Conservation (phyloP, 2,797 vertebrate species). For the Phalanger gymnotis region DNA sequence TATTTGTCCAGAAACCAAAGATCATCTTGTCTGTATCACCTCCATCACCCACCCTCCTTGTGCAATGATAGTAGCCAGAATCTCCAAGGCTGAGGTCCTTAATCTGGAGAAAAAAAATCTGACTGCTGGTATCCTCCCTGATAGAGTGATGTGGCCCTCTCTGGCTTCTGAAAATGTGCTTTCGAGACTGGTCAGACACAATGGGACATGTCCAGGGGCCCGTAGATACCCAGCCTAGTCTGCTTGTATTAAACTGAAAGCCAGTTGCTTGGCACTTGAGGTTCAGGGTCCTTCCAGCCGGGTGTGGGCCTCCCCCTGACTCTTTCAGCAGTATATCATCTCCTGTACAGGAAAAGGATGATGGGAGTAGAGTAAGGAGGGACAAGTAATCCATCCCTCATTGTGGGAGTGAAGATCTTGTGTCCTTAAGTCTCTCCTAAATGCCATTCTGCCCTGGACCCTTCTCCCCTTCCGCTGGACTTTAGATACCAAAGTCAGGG, state of each 20-base stretch:
- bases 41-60: background rate
- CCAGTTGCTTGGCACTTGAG: background rate
- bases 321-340: background rate
- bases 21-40: background rate
- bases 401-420: background rate
- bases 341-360: background rate
- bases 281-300: background rate
- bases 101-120: background rate
- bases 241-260: background rate
- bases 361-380: background rate
- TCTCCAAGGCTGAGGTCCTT: background rate
- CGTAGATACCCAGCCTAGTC: background rate
- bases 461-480: background rate
- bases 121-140: background rate
- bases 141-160: background rate
- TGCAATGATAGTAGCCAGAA: background rate
- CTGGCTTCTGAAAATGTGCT: background rate
- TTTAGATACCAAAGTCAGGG: background rate
- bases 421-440: background rate
- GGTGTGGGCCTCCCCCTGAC: background rate
- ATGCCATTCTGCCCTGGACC: background rate
- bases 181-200: background rate
- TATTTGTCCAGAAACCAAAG: background rate
- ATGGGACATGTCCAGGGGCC: rapidly evolving
- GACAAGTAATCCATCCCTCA: background rate